Evolutionary conservation across 53 echinoderm and acorn worm species (phyloP).

Genomic region (Zoroaster sp.): DNA sequence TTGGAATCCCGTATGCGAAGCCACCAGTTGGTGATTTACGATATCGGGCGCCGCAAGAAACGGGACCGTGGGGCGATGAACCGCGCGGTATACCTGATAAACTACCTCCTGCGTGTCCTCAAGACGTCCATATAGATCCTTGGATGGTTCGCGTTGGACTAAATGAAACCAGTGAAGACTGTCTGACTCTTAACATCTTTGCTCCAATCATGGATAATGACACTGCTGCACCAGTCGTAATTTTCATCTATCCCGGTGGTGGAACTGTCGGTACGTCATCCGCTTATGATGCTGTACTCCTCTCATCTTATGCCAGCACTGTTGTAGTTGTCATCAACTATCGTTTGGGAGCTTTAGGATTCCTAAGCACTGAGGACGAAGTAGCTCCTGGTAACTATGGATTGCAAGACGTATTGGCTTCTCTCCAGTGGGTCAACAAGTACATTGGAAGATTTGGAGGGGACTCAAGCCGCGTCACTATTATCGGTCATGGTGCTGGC

Average conservation of each 20-base stretch:
- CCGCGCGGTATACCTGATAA: slow-evolving; percentile 12
- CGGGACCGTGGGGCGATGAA: slow-evolving; percentile 45
- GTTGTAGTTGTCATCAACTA: slow-evolving; percentile 71
- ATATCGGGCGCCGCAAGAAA: slow-evolving; percentile 57
- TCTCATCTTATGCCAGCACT: slow-evolving; percentile 54
- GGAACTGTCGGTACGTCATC: slow-evolving; percentile 24
- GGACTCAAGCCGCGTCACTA: slow-evolving; percentile 55
- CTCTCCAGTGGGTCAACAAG: slow-evolving; percentile 65
- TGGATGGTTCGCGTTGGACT: slow-evolving; percentile 40
- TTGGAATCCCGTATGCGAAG: slow-evolving; percentile 70
- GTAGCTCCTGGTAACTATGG: slow-evolving; percentile 72
- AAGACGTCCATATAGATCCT: slow-evolving; percentile 13
- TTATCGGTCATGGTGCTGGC: slow-evolving; percentile 66
- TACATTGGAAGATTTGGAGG: slow-evolving; percentile 79
- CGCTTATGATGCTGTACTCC: slow-evolving; percentile 40
- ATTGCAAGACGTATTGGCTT: slow-evolving; percentile 63
- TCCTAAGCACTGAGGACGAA: slow-evolving; percentile 58
- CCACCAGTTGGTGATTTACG: slow-evolving; percentile 60
- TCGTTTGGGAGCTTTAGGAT: slow-evolving; percentile 79
- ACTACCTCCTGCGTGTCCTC: slow-evolving; percentile 45
- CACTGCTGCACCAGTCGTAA: slow-evolving; percentile 54
- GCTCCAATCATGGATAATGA: slow-evolving; percentile 18
- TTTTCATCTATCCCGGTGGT: slow-evolving; percentile 61
- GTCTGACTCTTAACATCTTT: slow-evolving; percentile 69
- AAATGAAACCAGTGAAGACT: slow-evolving; percentile 55